These are phyloP conservation scores for Dendrophyllia cribrosa DNA, from an alignment of 64 coral and sea anemone species.

Conservation along the genomic window DNA sequence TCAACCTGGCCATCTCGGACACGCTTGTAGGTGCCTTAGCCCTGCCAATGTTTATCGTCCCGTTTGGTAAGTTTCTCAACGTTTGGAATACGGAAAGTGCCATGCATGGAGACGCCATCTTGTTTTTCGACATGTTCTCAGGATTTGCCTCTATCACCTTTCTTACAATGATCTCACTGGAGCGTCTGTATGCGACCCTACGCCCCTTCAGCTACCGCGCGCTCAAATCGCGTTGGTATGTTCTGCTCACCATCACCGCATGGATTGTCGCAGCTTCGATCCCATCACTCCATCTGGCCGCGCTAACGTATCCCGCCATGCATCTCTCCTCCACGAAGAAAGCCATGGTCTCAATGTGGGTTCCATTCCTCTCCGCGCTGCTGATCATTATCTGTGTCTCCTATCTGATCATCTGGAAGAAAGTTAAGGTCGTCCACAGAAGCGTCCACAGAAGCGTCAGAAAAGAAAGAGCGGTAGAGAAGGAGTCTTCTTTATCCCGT, in stretches of 20 bases:
- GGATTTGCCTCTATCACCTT: neutral
- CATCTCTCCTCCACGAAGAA: neutral
- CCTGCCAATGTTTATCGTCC: constrained; percentile 1
- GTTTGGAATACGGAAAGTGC: neutral
- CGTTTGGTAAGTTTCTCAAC: neutral
- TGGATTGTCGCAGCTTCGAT: neutral
- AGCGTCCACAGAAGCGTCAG: neutral
- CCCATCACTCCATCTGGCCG: neutral
- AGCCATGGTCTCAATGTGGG: neutral
- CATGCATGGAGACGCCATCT: neutral
- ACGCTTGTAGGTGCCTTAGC: neutral
- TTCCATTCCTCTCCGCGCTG: constrained; percentile 9
- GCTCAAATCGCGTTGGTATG: constrained; percentile 15
- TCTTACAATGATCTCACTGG: neutral
- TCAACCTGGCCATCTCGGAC: constrained; percentile 5
- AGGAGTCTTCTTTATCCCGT: constrained; percentile 5
- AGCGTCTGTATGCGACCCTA: constrained; percentile 6
- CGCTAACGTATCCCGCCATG: neutral
- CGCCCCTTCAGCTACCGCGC: constrained; percentile 7
- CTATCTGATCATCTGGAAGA: neutral
- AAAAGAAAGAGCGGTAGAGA: neutral
- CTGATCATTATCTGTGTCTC: neutral
- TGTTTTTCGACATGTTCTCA: constrained; percentile 34
- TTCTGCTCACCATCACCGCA: neutral
- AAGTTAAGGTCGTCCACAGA: neutral